These are phyloP conservation scores for Episyrphus balteatus DNA, from an alignment of 1,140 invertebrate genomes.

Conservation along the genomic window DNA sequence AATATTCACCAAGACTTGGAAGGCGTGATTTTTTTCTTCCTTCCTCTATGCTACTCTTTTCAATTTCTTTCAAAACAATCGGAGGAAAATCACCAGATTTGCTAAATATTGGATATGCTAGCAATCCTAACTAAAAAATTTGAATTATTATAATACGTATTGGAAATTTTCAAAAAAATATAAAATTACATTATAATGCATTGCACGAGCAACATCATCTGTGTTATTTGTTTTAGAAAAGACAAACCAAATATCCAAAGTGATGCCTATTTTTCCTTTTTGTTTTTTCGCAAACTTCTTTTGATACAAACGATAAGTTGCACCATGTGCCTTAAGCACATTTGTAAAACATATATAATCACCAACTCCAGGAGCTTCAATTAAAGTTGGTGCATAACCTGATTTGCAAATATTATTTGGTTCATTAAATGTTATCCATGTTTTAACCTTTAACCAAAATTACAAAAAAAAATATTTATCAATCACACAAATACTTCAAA, in stretches of 20 bases:
- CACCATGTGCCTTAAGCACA: too few relatives aligned
- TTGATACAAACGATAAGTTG: slow-evolving; percentile 39
- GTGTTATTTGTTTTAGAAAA: slow-evolving; percentile 35
- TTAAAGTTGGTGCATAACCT: too few relatives aligned
- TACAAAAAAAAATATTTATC: too few relatives aligned
- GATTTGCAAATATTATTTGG: too few relatives aligned
- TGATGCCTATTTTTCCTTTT: slow-evolving; percentile 41
- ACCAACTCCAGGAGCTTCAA: slow-evolving; percentile 44
- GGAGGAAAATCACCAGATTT: slow-evolving; percentile 49
- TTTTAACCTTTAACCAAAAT: too few relatives aligned
- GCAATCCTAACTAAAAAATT: slow-evolving; percentile 48
- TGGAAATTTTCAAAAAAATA: not conserved
- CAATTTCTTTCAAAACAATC: too few relatives aligned
- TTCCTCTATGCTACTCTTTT: slow-evolving; percentile 43
- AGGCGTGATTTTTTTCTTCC: slow-evolving; percentile 41
- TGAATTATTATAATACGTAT: not conserved
- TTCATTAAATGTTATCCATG: too few relatives aligned
- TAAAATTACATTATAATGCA: slow-evolving; percentile 40
- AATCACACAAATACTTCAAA: too few relatives aligned
- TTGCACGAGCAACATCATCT: slow-evolving; percentile 36
- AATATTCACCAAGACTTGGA: too few relatives aligned
- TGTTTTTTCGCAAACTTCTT: slow-evolving; percentile 27
- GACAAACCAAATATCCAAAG: slow-evolving; percentile 40
- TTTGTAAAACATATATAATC: too few relatives aligned
- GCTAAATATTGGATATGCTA: slow-evolving; percentile 49